phyloP scores from a whole-genome alignment of 2,888 invertebrate genomes.

The Caenorhabditis parvicauda region DNA sequence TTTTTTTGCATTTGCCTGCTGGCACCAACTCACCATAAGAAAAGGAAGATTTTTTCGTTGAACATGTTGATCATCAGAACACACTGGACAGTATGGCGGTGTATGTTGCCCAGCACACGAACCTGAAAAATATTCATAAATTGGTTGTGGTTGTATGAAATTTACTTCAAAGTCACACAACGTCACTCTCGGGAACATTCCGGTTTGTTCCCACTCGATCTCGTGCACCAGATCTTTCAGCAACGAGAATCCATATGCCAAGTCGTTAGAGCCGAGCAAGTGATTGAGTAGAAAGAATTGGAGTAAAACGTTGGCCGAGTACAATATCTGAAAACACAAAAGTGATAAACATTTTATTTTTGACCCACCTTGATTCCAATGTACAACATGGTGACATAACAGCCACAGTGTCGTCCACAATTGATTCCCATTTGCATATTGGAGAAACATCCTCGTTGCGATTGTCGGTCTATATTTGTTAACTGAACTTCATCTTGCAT shows the following conservation, averaged over 20 bases:
- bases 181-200: slow-evolving; percentile 63
- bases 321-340: slow-evolving; percentile 42
- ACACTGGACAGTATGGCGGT: slow-evolving; percentile 62
- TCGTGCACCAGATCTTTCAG: slow-evolving; percentile 60
- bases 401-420: slow-evolving; percentile 62
- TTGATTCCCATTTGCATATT: slow-evolving; percentile 50
- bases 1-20: background rate
- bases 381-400: slow-evolving; percentile 62
- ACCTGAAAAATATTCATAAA: slow-evolving; percentile 33
- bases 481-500: slow-evolving; percentile 63
- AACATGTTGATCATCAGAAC: slow-evolving; percentile 63
- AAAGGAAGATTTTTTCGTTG: slow-evolving; percentile 59
- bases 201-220: slow-evolving; percentile 63
- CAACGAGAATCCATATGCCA: slow-evolving; percentile 62
- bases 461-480: slow-evolving; percentile 56
- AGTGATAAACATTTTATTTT: background rate
- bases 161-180: slow-evolving; percentile 62
- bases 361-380: slow-evolving; percentile 58
- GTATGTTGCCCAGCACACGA: slow-evolving; percentile 61
- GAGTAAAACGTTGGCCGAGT: slow-evolving; percentile 59
- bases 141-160: background rate
- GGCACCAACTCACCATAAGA: slow-evolving; percentile 48
- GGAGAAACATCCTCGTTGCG: slow-evolving; percentile 48
- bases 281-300: slow-evolving; percentile 62
- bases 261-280: slow-evolving; percentile 57